Base-by-base conservation (phyloP, 2,113 vertebrate genomes). In the Motacilla tschutschensis region DNA sequence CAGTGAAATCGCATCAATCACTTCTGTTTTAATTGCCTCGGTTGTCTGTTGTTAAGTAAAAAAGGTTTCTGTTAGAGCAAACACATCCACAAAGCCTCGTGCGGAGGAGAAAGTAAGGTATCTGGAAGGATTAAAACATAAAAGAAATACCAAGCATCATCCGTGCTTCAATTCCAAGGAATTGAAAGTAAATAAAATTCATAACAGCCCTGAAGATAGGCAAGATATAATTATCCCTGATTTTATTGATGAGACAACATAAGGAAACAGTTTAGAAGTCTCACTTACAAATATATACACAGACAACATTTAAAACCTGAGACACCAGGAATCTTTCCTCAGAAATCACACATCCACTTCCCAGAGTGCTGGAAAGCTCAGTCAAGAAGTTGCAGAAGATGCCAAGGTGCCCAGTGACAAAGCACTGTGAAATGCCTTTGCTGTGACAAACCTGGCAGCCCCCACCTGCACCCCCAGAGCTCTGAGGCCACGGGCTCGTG, bases 1-100 rank as follows among this genome's bases (percentile, higher is more conserved):
- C 82, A 77, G 41, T 60, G 35, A 83, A 93, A 90, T 88, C 85
- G 78, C 69, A 85, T 93, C 86, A 75, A 89, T 95, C 92, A 93
- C 79, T 91, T 78, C 84, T 85, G 22, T 70, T 77, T 88, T 90
- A 95, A 94, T 90, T 90, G 92, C 85, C 50, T 62, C 5, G 0
- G 57, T 64, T 88, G 76, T 67, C 79, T 88, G 74, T 71, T 90
- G 86, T 87, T 71, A 76, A 85, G 65, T 72, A 54, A 88, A 94
- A 90, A 87, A 54, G 62, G 38, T 87, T 93, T 74, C 48, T 79
- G 31, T 73, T 85, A 46, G 2, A 82, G 64, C 79, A 91, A 95
- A 91, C 53, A 55, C 40, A 40, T 63, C 79, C 86, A 82, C 41
- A 84, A 83, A 88, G 71, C 53, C 62, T 64, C 18, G 3, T 48